A percentile compares a stretch with the other conserved stretches of the same genome.
Conservation (phyloP, 2,888 invertebrate genomes). For the Aethes cnicana region DNA sequence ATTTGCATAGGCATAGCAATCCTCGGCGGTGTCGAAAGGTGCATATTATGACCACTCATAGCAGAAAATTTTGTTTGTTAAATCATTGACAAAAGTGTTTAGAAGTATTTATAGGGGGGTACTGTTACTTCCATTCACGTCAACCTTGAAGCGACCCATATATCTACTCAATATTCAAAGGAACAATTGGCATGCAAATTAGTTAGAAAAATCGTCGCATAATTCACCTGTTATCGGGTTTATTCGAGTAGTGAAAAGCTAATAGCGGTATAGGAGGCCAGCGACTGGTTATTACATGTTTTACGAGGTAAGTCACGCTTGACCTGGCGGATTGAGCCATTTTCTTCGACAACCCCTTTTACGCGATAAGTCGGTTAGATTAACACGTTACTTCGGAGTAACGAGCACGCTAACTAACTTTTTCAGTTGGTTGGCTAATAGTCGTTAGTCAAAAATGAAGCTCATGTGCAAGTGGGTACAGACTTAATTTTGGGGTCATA, state of each 20-base stretch:
- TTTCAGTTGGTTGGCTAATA: too few relatives aligned
- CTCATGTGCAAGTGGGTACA: too few relatives aligned
- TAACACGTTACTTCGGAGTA: constrained; percentile 51
- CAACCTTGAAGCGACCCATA: too few relatives aligned
- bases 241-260: constrained; percentile 59
- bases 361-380: constrained; percentile 52
- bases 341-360: constrained; percentile 55
- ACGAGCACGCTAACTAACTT: constrained; percentile 36
- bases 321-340: constrained; percentile 64
- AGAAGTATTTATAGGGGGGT: too few relatives aligned
- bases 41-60: too few relatives aligned
- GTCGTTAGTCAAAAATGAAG: too few relatives aligned
- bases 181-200: constrained; percentile 17
- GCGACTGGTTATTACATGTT: constrained; percentile 55
- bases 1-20: too few relatives aligned
- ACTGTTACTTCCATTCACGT: background rate
- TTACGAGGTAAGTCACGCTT: constrained; percentile 61
- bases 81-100: background rate
- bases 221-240: constrained; percentile 22
- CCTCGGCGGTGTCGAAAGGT: too few relatives aligned
- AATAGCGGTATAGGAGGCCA: constrained; percentile 56
- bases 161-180: too few relatives aligned
- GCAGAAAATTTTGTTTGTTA: too few relatives aligned
- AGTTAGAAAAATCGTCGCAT: constrained; percentile 21
- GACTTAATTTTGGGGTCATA: too few relatives aligned